Conservation (phyloP, 2,888 invertebrate species). For the Zhuqinia jingwanae region DNA sequence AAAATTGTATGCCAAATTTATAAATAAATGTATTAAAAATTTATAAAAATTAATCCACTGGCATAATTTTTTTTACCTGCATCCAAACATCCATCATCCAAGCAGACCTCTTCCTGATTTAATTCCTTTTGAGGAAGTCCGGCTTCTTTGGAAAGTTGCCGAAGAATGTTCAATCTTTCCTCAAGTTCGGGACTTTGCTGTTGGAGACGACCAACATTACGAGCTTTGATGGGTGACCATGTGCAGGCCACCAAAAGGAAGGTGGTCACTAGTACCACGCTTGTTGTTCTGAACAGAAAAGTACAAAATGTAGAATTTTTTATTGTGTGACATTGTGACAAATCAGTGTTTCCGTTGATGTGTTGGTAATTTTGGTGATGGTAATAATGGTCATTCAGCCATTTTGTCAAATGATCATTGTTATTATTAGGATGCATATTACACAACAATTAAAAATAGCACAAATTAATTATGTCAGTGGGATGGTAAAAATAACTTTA, state of each 20-base stretch:
- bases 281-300: constrained; percentile 1
- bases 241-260: background rate
- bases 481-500: background rate
- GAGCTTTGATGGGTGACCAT: background rate
- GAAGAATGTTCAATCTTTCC: background rate
- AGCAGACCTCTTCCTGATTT: constrained; percentile 56
- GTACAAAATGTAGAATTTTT: background rate
- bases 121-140: constrained; percentile 38
- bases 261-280: constrained; percentile 2
- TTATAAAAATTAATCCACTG: no score
- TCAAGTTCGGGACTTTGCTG: background rate
- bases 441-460: no score
- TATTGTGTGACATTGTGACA: no score
- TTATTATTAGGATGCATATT: no score
- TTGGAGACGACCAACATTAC: background rate
- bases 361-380: background rate
- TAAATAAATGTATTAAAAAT: background rate
- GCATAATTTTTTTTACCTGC: no score
- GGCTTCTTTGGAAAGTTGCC: constrained; percentile 27
- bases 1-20: background rate
- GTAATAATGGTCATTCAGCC: background rate
- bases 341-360: constrained; percentile 1
- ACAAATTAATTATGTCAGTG: no score
- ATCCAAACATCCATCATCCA: constrained; percentile 67
- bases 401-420: background rate